Evolutionary conservation across 2,888 invertebrate genomes (phyloP), one percentile per base, ranked within the genome.

Genomic region (Perithous albicinctus): DNA sequence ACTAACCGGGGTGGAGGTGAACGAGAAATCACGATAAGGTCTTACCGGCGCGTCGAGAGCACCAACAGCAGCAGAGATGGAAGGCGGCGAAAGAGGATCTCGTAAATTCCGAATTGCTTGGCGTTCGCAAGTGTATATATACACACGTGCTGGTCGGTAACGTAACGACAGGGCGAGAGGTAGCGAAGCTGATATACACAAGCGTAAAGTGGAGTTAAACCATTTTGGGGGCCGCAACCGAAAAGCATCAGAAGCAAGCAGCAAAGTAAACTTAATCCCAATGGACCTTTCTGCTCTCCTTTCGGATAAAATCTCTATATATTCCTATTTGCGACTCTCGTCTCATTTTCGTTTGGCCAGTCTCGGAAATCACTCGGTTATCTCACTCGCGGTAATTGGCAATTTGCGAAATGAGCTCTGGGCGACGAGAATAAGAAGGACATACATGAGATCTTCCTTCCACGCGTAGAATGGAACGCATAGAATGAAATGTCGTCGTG

Each of bases 341-440:
- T 61, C 59, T 35, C 63, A 6, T 63, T 56, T 43, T n/a, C n/a
- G n/a, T 38, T 29, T n/a, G 1, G 61, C 15, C 54, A n/a, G 23
- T 26, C 46, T 20, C 76, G 43, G n/a, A 20, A 8, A 12, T 46
- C 54, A 26, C 63, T 67, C 43, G 70, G n/a, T 76, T 86, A 84
- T 84, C 85, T 84, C 78, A 84, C 83, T 84, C 78, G 70, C 75
- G 76, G n/a, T 85, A 87, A 86, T 87, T 86, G 84, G 82, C 86
- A 85, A 86, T 88, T 83, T 84, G 84, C 80, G 82, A 86, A 86
- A 84, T 80, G 83, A 84, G 72, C 70, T n/a, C n/a, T 10, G 59
- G 48, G 66, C 75, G 70, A 59, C 51, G 64, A 46, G 38, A 18
- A 46, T 63, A 38, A 54, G 46, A 12, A 26, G 51, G n/a, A 8